A percentile compares a stretch with the other conserved stretches of the same genome.
Evolutionary conservation across 2,113 vertebrate genomes (phyloP).

Genomic region (Xenus cinereus): DNA sequence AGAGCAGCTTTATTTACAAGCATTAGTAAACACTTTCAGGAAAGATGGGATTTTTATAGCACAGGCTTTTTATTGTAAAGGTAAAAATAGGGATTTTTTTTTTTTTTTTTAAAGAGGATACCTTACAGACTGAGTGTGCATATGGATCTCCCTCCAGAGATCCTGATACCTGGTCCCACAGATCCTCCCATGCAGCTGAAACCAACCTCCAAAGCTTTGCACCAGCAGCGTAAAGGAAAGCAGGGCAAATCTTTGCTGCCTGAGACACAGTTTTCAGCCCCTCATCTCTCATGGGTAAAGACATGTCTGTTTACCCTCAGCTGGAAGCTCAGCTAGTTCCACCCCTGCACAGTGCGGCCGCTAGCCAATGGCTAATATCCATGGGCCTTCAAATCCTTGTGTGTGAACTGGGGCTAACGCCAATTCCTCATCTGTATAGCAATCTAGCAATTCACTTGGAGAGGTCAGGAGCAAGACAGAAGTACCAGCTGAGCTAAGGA

Average conservation of each 20-base stretch:
- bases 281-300: too few relatives aligned
- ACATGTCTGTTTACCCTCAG: background rate
- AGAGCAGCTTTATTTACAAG: background rate
- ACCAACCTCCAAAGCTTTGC: background rate
- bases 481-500: background rate
- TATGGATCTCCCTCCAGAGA: background rate
- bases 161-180: background rate
- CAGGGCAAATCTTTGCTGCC: background rate
- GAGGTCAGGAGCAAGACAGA: background rate
- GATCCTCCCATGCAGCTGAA: background rate
- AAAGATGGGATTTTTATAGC: background rate
- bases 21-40: background rate
- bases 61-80: background rate
- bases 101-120: background rate
- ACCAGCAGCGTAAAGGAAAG: background rate
- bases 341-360: background rate
- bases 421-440: background rate
- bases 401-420: rapidly evolving
- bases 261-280: background rate
- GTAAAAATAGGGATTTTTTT: background rate
- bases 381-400: background rate
- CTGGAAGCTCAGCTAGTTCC: background rate
- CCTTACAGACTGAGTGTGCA: background rate
- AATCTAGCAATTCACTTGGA: background rate
- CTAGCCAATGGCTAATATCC: background rate